A percentile compares a stretch with the other conserved stretches of the same genome.
phyloP scores from a whole-genome alignment of 2,113 vertebrate genomes.

The Paramormyrops kingsleyae region DNA sequence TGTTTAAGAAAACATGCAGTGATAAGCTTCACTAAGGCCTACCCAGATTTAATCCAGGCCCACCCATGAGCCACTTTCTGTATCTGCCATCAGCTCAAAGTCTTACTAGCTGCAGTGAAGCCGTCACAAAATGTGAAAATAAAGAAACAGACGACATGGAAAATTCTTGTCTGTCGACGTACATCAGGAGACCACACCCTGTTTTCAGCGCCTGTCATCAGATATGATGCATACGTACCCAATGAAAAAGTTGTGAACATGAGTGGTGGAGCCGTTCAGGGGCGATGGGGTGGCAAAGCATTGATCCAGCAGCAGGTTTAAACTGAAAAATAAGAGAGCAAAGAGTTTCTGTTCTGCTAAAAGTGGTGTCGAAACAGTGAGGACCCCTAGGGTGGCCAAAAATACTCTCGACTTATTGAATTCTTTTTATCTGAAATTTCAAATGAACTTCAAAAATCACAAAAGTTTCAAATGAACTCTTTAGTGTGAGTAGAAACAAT shows the following conservation, averaged over 20 bases:
- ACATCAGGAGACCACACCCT: background rate
- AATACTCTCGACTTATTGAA: background rate
- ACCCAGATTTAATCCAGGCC: background rate
- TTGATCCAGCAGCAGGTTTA: conserved; percentile 61
- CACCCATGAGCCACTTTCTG: background rate
- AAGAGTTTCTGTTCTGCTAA: background rate
- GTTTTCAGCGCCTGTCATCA: background rate
- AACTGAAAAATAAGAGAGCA: conserved; percentile 47
- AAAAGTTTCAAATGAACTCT: background rate
- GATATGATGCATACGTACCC: conserved; percentile 42
- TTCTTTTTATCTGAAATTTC: background rate
- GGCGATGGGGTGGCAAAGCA: conserved; percentile 61
- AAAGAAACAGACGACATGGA: background rate
- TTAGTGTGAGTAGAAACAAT: background rate
- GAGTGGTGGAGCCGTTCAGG: conserved; percentile 39
- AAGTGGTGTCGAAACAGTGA: background rate
- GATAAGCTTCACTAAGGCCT: background rate
- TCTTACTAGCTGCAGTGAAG: background rate
- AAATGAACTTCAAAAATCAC: background rate
- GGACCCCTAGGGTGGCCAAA: background rate
- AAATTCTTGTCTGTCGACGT: background rate
- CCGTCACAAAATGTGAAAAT: background rate
- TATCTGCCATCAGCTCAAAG: background rate
- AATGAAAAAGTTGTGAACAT: conserved; percentile 53
- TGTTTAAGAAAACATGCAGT: background rate